These are phyloP conservation scores for Corythornis cristatus DNA, from an alignment of 2,113 vertebrate species.

Conservation along the genomic window DNA sequence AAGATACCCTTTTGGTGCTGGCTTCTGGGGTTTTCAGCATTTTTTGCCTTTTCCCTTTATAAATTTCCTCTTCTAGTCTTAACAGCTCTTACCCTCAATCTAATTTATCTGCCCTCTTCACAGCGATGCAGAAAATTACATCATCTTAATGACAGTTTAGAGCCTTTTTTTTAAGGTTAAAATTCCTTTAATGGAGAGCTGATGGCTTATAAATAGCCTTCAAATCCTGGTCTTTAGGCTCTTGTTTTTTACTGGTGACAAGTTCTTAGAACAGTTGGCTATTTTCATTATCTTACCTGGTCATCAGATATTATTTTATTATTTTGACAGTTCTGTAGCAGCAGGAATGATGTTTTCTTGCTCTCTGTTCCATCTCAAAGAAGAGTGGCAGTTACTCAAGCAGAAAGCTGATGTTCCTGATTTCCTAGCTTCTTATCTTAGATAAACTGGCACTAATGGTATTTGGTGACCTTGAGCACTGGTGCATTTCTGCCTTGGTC, in stretches of 20 bases:
- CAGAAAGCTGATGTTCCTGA: neutral
- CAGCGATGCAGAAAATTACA: neutral
- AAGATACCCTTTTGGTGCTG: fast-evolving
- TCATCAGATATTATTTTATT: neutral
- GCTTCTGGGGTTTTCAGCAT: fast-evolving
- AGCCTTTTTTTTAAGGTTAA: neutral
- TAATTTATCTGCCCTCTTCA: neutral
- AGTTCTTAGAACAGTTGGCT: neutral
- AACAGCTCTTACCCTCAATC: neutral
- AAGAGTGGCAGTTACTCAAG: neutral
- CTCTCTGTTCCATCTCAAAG: neutral
- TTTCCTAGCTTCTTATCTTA: neutral
- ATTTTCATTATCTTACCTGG: neutral
- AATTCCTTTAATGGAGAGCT: neutral
- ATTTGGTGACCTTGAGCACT: neutral
- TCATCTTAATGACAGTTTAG: neutral
- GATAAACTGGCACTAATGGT: neutral
- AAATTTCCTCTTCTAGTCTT: neutral
- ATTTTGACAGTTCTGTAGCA: neutral
- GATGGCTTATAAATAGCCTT: neutral
- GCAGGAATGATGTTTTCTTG: neutral
- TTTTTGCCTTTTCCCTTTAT: neutral
- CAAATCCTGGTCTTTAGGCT: too few species aligned
- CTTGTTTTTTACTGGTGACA: neutral
- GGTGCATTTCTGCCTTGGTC: neutral